Evolutionary conservation across 2,113 vertebrate species (phyloP).

Genomic region (Percina caprodes): DNA sequence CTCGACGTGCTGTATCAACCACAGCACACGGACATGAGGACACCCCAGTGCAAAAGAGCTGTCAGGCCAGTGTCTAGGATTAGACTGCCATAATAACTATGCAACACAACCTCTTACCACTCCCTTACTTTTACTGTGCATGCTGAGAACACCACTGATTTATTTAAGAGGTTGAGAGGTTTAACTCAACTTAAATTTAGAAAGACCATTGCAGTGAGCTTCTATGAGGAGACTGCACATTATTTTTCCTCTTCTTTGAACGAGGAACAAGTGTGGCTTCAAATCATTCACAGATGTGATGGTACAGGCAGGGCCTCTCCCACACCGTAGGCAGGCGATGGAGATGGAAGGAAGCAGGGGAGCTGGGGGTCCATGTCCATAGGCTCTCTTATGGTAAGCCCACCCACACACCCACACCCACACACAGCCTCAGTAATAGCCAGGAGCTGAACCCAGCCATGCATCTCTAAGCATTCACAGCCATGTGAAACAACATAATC

Average conservation of each 20-base stretch:
- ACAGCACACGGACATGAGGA: constrained; percentile 35
- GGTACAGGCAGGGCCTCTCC: constrained; percentile 57
- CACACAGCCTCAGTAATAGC: constrained; percentile 55
- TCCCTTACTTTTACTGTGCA: constrained; percentile 47
- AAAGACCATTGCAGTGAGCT: constrained; percentile 30
- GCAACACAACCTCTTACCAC: constrained; percentile 57
- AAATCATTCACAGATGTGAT: constrained; percentile 79
- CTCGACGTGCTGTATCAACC: constrained; percentile 38
- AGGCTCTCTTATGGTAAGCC: constrained; percentile 48
- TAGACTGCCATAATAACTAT: constrained; percentile 72
- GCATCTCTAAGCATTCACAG: constrained; percentile 70
- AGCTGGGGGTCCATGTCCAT: constrained; percentile 59
- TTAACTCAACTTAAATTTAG: constrained; percentile 68
- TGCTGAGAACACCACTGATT: constrained; percentile 41
- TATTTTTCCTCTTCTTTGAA: constrained; percentile 41
- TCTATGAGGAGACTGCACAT: constrained; percentile 44
- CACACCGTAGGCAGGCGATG: constrained; percentile 44
- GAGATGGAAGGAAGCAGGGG: constrained; percentile 61
- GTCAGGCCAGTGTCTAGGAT: constrained; percentile 59
- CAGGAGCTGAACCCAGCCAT: constrained; percentile 69
- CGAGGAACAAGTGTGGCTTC: constrained; percentile 63
- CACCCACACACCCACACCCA: constrained; percentile 16
- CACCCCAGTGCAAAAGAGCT: constrained; percentile 56
- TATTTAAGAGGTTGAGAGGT: constrained; percentile 65
- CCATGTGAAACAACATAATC: constrained; percentile 73